Evolutionary conservation across 2,888 invertebrate genomes (phyloP).

Genomic region (Coenonympha glycerion): DNA sequence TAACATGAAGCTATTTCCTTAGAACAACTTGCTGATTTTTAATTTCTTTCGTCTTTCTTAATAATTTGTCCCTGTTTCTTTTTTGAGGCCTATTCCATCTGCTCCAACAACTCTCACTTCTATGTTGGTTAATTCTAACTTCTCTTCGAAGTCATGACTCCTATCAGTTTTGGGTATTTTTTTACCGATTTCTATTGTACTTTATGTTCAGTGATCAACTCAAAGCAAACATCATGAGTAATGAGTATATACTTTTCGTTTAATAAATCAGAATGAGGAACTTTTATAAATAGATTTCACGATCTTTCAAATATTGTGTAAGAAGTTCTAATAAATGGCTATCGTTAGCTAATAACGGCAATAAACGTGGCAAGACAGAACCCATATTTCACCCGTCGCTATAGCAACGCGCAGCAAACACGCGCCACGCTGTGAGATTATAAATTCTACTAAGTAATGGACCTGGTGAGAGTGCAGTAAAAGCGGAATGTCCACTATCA

Average conservation of each 20-base stretch:
- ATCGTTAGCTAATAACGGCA: constrained; percentile 65
- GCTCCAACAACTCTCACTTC: too few species aligned
- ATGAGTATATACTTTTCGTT: not conserved
- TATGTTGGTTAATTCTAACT: too few species aligned
- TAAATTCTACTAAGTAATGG: constrained; percentile 22
- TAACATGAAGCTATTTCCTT: not conserved
- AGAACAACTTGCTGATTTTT: too few species aligned
- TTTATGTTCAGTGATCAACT: too few species aligned
- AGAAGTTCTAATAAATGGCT: constrained; percentile 51
- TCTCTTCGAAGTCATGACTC: too few species aligned
- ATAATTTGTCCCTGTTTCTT: too few species aligned
- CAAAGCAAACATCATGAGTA: too few species aligned
- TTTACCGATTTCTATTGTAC: too few species aligned
- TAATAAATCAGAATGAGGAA: not conserved
- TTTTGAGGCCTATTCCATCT: too few species aligned
- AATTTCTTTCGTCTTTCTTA: too few species aligned
- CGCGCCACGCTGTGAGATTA: constrained; percentile 34
- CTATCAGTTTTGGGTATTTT: too few species aligned
- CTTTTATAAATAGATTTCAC: constrained; percentile 10
- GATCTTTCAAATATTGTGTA: constrained; percentile 21
- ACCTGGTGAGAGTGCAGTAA: constrained; percentile 27
- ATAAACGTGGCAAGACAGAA: constrained; percentile 57
- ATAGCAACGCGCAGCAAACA: constrained; percentile 66
- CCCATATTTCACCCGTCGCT: constrained; percentile 66
- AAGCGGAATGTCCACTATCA: constrained; percentile 24